These are phyloP conservation scores for Nannobrachium achirus DNA, from an alignment of 2,113 vertebrate species.

Conservation along the genomic window DNA sequence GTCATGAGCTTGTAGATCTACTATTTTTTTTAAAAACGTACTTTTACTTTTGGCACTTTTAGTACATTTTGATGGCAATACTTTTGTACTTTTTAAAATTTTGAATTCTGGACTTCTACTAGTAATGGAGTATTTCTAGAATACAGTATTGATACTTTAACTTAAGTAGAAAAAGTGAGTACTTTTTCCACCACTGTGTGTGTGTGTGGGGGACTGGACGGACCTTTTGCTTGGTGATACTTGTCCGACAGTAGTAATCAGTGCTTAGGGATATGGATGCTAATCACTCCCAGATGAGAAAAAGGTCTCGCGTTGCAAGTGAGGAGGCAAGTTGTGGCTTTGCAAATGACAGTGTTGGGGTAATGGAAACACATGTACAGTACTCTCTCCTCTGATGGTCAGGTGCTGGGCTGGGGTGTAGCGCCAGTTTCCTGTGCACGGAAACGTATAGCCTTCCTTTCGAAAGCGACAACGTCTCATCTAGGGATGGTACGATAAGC, in stretches of 20 bases:
- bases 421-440: slow-evolving; percentile 47
- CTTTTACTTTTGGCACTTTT: no score
- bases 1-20: no score
- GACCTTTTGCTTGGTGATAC: slow-evolving; percentile 42
- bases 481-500: no score
- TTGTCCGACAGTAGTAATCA: slow-evolving; percentile 49
- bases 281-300: slow-evolving; percentile 60
- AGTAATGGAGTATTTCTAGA: no score
- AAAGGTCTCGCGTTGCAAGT: slow-evolving; percentile 40
- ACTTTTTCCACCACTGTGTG: no score
- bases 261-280: slow-evolving; percentile 23
- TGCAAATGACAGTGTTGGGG: slow-evolving; percentile 53
- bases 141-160: no score
- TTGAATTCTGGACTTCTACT: no score
- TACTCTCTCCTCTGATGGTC: slow-evolving; percentile 37
- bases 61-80: no score
- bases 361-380: slow-evolving; percentile 56
- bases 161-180: no score
- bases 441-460: slow-evolving; percentile 34
- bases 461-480: no score
- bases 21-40: no score
- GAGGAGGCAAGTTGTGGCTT: slow-evolving; percentile 30
- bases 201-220: not conserved
- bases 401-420: slow-evolving; percentile 42
- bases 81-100: no score